Percentiles rank a stretch among this genome's conserved stretches.
Evolutionary conservation across 2,888 invertebrate genomes (phyloP).

Genomic region (Trichacis sp.): DNA sequence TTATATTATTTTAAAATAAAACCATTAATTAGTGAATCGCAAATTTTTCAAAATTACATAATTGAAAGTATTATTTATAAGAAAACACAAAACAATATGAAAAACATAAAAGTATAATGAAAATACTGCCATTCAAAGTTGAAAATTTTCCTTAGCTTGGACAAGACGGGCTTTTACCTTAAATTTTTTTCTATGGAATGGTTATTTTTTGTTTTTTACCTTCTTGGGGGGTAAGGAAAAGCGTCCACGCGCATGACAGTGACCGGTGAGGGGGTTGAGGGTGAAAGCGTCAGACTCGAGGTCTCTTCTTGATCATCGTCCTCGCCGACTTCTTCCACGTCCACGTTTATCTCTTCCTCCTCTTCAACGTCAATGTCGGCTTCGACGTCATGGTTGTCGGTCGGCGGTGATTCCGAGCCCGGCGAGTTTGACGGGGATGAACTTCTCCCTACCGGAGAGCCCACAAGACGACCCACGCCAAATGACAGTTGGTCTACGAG

Average conservation of each 20-base stretch:
- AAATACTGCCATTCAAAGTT: constrained; percentile 63
- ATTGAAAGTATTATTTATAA: no score
- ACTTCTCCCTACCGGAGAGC: constrained; percentile 59
- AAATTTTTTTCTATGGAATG: not conserved
- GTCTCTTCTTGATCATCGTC: constrained; percentile 61
- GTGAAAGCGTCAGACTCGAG: constrained; percentile 60
- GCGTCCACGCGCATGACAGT: constrained; percentile 54
- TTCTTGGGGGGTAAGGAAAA: constrained; percentile 54
- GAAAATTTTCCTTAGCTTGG: no score
- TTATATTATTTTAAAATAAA: no score
- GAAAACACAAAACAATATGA: no score
- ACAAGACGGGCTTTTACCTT: not conserved
- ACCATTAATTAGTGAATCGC: no score
- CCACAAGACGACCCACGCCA: constrained; percentile 84
- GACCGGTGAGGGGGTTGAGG: constrained; percentile 58
- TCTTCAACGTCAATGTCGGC: constrained; percentile 63
- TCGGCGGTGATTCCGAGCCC: constrained; percentile 62
- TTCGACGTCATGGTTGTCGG: constrained; percentile 59
- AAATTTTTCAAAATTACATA: no score
- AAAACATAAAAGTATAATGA: no score
- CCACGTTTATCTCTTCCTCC: constrained; percentile 65
- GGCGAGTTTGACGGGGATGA: constrained; percentile 63
- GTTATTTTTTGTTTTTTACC: constrained; percentile 23
- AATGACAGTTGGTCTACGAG: constrained; percentile 83
- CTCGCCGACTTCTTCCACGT: constrained; percentile 65